phyloP scores from a whole-genome alignment of 2,888 invertebrate species.

The Drosophila parthenogenetica region DNA sequence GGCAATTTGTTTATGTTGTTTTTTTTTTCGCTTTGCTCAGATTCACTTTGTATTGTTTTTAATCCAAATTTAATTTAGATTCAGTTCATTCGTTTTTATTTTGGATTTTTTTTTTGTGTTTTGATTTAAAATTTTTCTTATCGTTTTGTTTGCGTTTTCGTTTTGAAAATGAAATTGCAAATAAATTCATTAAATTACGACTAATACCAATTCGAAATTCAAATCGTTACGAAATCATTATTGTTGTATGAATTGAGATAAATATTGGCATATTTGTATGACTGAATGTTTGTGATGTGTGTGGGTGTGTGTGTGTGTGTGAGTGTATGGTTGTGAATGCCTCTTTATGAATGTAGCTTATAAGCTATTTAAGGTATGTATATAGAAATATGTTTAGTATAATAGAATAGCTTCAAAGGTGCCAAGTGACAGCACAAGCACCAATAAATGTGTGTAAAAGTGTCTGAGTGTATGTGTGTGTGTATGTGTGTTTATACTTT shows the following conservation, averaged over 20 bases:
- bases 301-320: neutral
- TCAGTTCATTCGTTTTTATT: conserved; percentile 59
- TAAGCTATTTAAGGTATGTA: conserved; percentile 21
- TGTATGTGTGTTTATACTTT: neutral
- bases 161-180: conserved; percentile 58
- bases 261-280: conserved; percentile 18
- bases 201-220: conserved; percentile 44
- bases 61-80: conserved; percentile 80
- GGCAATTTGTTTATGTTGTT: conserved; percentile 66
- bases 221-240: conserved; percentile 28
- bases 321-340: neutral
- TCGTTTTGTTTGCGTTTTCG: conserved; percentile 34
- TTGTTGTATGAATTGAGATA: conserved; percentile 23
- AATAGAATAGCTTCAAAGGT: conserved; percentile 19
- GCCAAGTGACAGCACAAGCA: conserved; percentile 33
- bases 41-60: conserved; percentile 64
- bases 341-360: conserved; percentile 14
- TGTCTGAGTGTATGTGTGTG: neutral
- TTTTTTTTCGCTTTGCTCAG: conserved; percentile 52
- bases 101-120: conserved; percentile 31
- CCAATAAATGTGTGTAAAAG: conserved; percentile 10
- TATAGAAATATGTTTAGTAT: conserved; percentile 25
- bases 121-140: conserved; percentile 18
- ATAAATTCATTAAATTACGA: conserved; percentile 54
- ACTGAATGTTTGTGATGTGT: conserved; percentile 1